These are phyloP conservation scores for Nymphalis urticae DNA, from an alignment of 2,888 invertebrate genomes.

Conservation along the genomic window DNA sequence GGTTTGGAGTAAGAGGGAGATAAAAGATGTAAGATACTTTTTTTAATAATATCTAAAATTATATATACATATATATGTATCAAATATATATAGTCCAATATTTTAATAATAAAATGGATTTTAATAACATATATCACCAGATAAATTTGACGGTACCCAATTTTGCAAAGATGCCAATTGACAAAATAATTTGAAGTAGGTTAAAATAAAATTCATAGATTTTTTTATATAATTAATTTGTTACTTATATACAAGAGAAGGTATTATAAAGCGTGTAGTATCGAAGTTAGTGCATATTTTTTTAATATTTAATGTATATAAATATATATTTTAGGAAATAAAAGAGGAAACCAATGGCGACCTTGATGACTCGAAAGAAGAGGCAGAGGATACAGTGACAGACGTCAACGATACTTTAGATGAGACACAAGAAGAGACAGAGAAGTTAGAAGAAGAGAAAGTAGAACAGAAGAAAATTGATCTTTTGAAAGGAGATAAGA, in stretches of 20 bases:
- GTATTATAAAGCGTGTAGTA: not conserved
- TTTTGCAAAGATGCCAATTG: too few species aligned
- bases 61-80: not conserved
- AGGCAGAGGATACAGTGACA: slow-evolving; percentile 37
- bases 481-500: slow-evolving; percentile 68
- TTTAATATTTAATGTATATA: not conserved
- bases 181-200: too few species aligned
- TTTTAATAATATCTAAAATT: not conserved
- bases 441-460: slow-evolving; percentile 49
- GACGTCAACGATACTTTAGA: slow-evolving; percentile 15
- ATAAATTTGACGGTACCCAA: too few species aligned
- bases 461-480: slow-evolving; percentile 62
- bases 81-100: too few species aligned
- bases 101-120: too few species aligned
- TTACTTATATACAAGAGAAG: not conserved
- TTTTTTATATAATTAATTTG: too few species aligned
- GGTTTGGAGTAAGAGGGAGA: slow-evolving; percentile 58
- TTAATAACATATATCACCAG: too few species aligned
- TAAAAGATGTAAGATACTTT: slow-evolving; percentile 55
- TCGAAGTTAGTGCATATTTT: not conserved
- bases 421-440: slow-evolving; percentile 9
- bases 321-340: slow-evolving; percentile 45
- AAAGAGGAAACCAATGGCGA: slow-evolving; percentile 45
- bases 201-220: too few species aligned
- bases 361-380: slow-evolving; percentile 48